These are phyloP conservation scores for Raja brachyura DNA, from an alignment of 2,113 vertebrate species.

Conservation along the genomic window DNA sequence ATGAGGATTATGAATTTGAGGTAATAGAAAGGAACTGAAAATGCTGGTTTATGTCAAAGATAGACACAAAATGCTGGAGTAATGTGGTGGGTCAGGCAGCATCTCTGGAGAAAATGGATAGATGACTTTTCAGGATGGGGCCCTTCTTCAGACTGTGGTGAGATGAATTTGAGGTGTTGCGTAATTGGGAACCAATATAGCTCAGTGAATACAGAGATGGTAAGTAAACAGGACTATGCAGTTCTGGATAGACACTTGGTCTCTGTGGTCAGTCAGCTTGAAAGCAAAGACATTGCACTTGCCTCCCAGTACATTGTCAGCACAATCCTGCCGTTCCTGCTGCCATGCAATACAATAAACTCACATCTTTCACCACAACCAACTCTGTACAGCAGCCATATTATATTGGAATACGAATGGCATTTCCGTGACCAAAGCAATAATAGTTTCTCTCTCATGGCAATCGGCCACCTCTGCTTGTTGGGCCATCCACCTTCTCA, in stretches of 20 bases:
- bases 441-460: background rate
- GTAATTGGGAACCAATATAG: too few species aligned
- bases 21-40: too few species aligned
- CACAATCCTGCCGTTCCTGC: background rate
- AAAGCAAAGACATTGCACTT: background rate
- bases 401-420: background rate
- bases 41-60: too few species aligned
- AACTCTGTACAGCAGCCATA: background rate
- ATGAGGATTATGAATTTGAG: too few species aligned
- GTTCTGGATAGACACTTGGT: background rate
- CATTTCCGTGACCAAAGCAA: background rate
- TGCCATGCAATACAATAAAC: background rate
- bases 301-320: background rate
- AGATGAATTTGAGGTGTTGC: too few species aligned
- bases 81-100: too few species aligned
- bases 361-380: background rate
- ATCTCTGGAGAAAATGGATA: too few species aligned
- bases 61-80: too few species aligned
- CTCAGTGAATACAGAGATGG: too few species aligned
- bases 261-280: background rate
- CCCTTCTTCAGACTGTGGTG: too few species aligned
- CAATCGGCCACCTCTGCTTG: background rate
- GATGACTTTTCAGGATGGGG: too few species aligned
- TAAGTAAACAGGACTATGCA: too few species aligned
- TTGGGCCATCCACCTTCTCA: background rate